Conservation (phyloP, 2,797 vertebrate species). For the Mormyrus hasselquistii region DNA sequence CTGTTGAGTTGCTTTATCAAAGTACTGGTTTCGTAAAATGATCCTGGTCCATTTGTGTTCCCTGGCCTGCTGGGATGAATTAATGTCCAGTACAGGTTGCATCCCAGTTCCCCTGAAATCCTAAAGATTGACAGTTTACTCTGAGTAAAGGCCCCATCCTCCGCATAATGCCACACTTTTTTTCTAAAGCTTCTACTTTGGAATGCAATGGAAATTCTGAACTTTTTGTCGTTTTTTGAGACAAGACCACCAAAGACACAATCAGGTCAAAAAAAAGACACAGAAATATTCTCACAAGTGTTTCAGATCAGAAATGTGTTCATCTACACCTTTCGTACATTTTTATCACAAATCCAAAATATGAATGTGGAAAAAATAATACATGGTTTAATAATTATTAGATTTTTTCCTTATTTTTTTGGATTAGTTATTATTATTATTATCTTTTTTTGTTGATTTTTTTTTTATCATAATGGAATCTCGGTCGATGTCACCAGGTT, state of each 20-base stretch:
- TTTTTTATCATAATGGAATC: neutral
- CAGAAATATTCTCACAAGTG: neutral
- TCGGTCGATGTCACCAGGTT: neutral
- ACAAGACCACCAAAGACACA: neutral
- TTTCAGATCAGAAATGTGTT: neutral
- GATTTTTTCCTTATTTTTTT: neutral
- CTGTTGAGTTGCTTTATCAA: neutral
- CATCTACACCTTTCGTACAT: neutral
- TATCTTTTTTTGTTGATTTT: neutral
- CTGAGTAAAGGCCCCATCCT: neutral
- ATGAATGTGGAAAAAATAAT: neutral
- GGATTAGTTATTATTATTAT: neutral
- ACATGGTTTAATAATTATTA: neutral
- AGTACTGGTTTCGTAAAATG: neutral
- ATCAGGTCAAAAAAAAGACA: neutral
- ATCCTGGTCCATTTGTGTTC: neutral
- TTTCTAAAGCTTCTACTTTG: neutral
- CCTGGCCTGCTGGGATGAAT: neutral
- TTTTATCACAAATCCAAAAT: neutral
- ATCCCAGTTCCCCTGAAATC: neutral
- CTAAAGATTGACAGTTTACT: neutral
- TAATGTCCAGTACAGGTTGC: neutral
- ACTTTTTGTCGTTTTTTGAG: neutral
- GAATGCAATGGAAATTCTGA: neutral
- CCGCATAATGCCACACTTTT: neutral